phyloP scores from a whole-genome alignment of 2,113 vertebrate genomes.

The Ptyas mucosa region DNA sequence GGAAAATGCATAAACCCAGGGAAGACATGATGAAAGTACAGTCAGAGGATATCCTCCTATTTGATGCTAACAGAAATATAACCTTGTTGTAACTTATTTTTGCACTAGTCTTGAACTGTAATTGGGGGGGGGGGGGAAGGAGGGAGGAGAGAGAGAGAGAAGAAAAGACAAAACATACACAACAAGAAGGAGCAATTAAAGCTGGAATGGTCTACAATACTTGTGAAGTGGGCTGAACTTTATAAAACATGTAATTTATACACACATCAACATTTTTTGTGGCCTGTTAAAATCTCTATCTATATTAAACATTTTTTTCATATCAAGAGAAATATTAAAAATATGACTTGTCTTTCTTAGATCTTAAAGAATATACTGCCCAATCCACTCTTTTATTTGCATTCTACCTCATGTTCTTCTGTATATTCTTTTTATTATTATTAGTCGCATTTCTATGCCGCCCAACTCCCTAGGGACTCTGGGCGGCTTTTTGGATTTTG shows the following conservation, averaged over 20 bases:
- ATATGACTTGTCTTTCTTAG: not conserved
- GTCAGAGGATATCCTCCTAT: not conserved
- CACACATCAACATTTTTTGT: not conserved
- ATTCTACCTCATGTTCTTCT: not conserved
- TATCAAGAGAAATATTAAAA: not conserved
- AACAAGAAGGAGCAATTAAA: not conserved
- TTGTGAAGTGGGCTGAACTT: not conserved
- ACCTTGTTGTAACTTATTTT: not conserved
- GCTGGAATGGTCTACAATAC: not conserved
- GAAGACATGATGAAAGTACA: not conserved
- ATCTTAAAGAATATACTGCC: not conserved
- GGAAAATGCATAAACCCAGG: not conserved
- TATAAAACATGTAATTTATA: not conserved
- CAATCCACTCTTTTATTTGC: no score
- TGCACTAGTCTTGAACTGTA: not conserved
- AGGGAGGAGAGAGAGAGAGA: no score
- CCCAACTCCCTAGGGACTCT: no score
- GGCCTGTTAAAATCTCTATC: not conserved
- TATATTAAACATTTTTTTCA: not conserved
- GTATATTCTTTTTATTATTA: not conserved
- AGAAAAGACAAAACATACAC: not conserved
- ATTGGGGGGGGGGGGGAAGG: fast-evolving
- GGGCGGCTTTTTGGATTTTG: no score
- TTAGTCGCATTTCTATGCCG: no score
- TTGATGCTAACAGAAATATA: not conserved